Evolutionary conservation across 2,797 vertebrate genomes (phyloP).

Genomic region (Pristis pectinata): DNA sequence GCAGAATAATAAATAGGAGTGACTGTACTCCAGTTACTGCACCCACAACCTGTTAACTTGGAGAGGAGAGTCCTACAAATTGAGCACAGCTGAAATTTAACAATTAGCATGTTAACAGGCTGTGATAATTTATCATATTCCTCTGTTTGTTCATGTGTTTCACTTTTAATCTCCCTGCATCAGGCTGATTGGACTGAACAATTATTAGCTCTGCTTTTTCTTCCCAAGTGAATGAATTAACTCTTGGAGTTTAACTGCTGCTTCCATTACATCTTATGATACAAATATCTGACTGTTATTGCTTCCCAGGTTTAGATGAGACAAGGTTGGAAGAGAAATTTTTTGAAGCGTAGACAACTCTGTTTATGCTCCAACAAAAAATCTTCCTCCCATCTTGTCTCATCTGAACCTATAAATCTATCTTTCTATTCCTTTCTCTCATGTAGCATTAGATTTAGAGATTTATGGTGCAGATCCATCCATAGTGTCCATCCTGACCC

Average conservation of each 20-base stretch:
- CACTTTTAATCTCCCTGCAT: background rate
- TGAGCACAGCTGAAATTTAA: too few species aligned
- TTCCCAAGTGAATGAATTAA: background rate
- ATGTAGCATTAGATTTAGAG: background rate
- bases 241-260: background rate
- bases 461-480: too few species aligned
- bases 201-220: background rate
- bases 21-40: too few species aligned
- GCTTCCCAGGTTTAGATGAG: too few species aligned
- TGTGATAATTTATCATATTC: background rate
- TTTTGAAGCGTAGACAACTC: too few species aligned
- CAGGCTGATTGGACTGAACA: background rate
- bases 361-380: background rate
- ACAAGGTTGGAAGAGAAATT: too few species aligned
- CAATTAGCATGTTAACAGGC: background rate
- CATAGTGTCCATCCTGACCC: too few species aligned
- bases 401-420: background rate
- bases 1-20: too few species aligned
- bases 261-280: background rate
- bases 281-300: background rate
- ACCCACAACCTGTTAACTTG: too few species aligned
- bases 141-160: background rate
- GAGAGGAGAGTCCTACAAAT: too few species aligned
- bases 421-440: background rate
- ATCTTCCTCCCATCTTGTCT: background rate